Conservation (phyloP, 2,113 vertebrate genomes). For the Falcunculus frontatus region DNA sequence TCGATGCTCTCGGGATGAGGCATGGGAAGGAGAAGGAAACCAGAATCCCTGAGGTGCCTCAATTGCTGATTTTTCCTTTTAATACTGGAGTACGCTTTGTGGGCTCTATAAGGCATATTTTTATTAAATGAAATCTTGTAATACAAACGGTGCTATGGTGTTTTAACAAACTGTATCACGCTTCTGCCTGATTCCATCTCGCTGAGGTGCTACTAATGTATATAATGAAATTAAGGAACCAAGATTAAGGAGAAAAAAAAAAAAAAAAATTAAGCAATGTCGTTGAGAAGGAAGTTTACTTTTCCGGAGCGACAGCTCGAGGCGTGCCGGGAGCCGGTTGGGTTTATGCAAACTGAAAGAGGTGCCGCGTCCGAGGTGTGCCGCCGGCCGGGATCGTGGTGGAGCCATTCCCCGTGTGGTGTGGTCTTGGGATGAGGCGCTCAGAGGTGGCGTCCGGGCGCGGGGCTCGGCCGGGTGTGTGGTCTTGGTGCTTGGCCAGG, state of each 20-base stretch:
- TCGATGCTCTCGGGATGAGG: neutral
- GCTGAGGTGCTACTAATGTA: conserved; percentile 73
- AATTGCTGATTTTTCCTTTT: conserved; percentile 62
- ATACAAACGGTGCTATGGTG: conserved; percentile 78
- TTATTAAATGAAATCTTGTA: conserved; percentile 71
- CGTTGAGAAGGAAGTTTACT: conserved; percentile 21
- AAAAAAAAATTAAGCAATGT: neutral
- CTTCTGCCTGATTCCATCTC: conserved; percentile 70
- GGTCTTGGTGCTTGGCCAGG: neutral
- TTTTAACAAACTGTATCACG: conserved; percentile 67
- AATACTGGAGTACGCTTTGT: conserved; percentile 68
- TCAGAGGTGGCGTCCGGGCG: fast-evolving
- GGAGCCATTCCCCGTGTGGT: neutral
- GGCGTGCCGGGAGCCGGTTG: neutral
- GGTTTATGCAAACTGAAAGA: conserved; percentile 16
- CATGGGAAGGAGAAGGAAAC: conserved; percentile 18
- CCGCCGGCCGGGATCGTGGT: neutral
- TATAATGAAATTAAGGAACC: conserved; percentile 36
- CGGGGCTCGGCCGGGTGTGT: neutral
- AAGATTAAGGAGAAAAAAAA: neutral
- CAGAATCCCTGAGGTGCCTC: conserved; percentile 67
- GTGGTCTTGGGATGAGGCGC: neutral
- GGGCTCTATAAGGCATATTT: conserved; percentile 72
- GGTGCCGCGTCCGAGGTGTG: neutral
- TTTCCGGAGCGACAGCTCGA: conserved; percentile 31